Base-by-base conservation (phyloP, 2,113 vertebrate species). In the Apodemus speciosus region DNA sequence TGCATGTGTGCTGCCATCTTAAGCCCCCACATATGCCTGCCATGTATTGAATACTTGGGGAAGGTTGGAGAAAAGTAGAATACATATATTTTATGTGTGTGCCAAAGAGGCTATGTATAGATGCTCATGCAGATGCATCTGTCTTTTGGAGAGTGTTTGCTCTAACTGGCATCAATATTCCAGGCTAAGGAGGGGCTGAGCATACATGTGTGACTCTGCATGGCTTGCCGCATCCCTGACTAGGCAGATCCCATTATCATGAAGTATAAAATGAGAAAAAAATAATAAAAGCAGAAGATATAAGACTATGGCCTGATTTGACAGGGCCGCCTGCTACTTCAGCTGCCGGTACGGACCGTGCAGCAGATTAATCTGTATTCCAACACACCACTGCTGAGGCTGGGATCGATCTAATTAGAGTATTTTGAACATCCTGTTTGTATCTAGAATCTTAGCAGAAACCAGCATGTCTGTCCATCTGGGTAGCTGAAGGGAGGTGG, bases 281-380 rank as follows among this genome's bases (percentile, higher is more conserved):
- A 53, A 96, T 96, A 97, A 95, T 97, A 96, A 97, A 97, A 93
- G 97, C 96, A 97, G 96, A 95, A 95, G 89, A 96, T 94, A 79
- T 95, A 87, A 96, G 93, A 91, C 95, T 97, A 73, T 6, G 76
- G 87, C 94, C 96, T 96, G 97, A 96, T 97, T 96, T 98, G 97
- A 97, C 97, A 97, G 97, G 97, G 94, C 97, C 96, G 97, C 98
- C 98, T 96, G 97, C 98, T 97, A 93, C 46, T 91, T 95, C 96
- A 97, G 97, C 97, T 97, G 97, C 98, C 97, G 79, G 94, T 73
- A 92, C 95, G 92, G 94, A 85, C 95, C 96, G 35, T 66, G 83
- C 92, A 89, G 90, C 88, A 96, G 97, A 97, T 98, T 97, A 89
- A 98, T 98, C 98, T 98, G 97, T 97, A 98, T 98, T 98, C 98